A percentile compares a stretch with the other conserved stretches of the same genome.
phyloP scores from a whole-genome alignment of 2,797 vertebrate species.

The Philypnodon macrostomus region DNA sequence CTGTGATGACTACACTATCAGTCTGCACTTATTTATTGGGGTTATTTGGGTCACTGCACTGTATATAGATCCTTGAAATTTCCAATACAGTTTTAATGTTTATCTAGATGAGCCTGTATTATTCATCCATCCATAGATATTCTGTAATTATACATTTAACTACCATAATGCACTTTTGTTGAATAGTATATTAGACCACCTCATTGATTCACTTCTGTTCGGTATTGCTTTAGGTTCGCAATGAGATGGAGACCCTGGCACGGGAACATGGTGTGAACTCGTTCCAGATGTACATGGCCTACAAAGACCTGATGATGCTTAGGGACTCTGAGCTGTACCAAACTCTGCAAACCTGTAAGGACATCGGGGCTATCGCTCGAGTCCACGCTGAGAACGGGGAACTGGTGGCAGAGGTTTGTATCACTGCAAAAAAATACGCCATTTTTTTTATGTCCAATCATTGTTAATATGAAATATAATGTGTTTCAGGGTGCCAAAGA shows the following conservation, averaged over 20 bases:
- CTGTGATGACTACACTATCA: neutral
- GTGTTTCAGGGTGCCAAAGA: slow-evolving; percentile 62
- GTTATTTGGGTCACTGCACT: too few relatives aligned
- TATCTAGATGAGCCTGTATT: too few relatives aligned
- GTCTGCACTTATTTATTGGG: neutral
- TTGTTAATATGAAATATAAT: neutral
- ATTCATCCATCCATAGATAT: too few relatives aligned
- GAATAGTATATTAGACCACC: too few relatives aligned
- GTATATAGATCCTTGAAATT: too few relatives aligned
- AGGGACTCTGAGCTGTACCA: slow-evolving; percentile 72
- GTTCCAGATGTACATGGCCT: slow-evolving; percentile 77
- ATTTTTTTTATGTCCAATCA: neutral
- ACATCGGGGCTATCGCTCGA: slow-evolving; percentile 71
- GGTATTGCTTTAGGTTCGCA: slow-evolving; percentile 80
- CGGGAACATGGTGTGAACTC: slow-evolving; percentile 84
- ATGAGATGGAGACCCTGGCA: slow-evolving; percentile 92
- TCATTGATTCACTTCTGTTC: too few relatives aligned
- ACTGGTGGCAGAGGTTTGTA: slow-evolving; percentile 67
- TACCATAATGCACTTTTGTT: too few relatives aligned
- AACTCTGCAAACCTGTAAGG: slow-evolving; percentile 70
- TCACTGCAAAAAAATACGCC: neutral
- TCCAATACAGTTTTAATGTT: too few relatives aligned
- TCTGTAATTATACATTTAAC: too few relatives aligned
- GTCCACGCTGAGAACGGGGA: slow-evolving; percentile 75
- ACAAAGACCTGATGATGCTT: slow-evolving; percentile 75